Conservation (phyloP, 2,888 invertebrate species). For the Mongoloraphidia duomilia region DNA sequence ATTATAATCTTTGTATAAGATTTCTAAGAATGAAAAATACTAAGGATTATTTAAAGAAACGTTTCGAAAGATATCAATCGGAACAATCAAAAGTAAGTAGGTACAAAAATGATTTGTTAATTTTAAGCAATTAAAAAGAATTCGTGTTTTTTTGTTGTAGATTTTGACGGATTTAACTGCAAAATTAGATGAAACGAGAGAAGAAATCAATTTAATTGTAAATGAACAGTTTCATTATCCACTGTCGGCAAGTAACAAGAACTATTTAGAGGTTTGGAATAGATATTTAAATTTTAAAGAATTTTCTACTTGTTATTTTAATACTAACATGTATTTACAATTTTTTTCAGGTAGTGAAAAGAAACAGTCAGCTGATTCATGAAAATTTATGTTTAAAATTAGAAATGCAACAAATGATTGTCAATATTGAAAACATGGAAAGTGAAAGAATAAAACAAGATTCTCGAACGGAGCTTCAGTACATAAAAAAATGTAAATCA, state of each 20-base stretch:
- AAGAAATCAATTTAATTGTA: constrained; percentile 23
- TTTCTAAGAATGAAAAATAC: constrained; percentile 30
- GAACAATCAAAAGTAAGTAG: constrained; percentile 22
- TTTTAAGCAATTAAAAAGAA: background rate
- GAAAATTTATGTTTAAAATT: constrained; percentile 28
- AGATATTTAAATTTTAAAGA: background rate
- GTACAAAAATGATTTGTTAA: background rate
- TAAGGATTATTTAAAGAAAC: constrained; percentile 24
- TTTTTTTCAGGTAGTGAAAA: constrained; percentile 25
- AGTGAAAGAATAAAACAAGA: constrained; percentile 20
- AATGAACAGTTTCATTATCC: constrained; percentile 21
- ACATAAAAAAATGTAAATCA: constrained; percentile 12
- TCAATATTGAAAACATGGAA: constrained; percentile 21
- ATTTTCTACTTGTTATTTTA: background rate
- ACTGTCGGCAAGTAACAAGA: constrained; percentile 27
- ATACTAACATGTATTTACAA: background rate
- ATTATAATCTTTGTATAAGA: constrained; percentile 30
- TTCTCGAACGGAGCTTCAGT: constrained; percentile 21
- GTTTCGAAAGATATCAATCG: constrained; percentile 21
- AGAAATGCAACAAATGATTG: constrained; percentile 23
- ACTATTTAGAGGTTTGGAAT: constrained; percentile 25
- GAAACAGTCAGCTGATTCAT: constrained; percentile 28
- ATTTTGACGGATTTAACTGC: constrained; percentile 21
- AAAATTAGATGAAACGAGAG: constrained; percentile 23
- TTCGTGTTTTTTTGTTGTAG: constrained; percentile 16